A percentile compares a stretch with the other conserved stretches of the same genome.
These are phyloP conservation scores for Macroglossus sobrinus DNA, from an alignment of 2,113 vertebrate genomes.

Conservation along the genomic window DNA sequence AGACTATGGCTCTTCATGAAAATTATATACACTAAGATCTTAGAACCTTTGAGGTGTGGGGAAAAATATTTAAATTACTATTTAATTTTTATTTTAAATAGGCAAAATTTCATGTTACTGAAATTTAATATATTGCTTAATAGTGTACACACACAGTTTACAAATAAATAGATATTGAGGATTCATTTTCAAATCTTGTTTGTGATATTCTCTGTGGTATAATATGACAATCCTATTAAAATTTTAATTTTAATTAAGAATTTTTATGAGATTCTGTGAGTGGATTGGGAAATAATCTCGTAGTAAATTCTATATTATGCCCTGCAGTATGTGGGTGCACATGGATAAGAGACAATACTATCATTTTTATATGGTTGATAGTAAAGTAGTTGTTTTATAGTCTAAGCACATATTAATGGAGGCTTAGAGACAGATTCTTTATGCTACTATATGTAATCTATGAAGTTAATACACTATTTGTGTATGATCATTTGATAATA, in stretches of 20 bases:
- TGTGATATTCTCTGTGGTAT: neutral
- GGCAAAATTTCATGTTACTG: neutral
- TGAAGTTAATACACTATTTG: neutral
- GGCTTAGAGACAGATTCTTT: neutral
- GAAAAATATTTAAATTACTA: neutral
- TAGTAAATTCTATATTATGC: neutral
- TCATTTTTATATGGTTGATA: neutral
- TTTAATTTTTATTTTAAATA: neutral
- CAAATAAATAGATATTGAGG: neutral
- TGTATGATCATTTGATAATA: neutral
- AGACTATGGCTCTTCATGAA: neutral
- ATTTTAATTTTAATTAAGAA: neutral
- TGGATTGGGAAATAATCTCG: neutral
- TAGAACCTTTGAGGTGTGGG: neutral
- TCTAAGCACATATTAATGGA: neutral
- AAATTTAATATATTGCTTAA: neutral
- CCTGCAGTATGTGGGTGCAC: neutral
- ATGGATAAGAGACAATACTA: neutral
- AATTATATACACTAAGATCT: neutral
- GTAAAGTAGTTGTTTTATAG: constrained; percentile 37
- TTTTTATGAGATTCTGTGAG: neutral
- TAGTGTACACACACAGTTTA: neutral
- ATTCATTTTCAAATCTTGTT: neutral
- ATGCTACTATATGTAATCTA: neutral
- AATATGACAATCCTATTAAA: neutral